These are phyloP conservation scores for Cherax quadricarinatus DNA, from an alignment of 1,140 invertebrate species.

Conservation along the genomic window DNA sequence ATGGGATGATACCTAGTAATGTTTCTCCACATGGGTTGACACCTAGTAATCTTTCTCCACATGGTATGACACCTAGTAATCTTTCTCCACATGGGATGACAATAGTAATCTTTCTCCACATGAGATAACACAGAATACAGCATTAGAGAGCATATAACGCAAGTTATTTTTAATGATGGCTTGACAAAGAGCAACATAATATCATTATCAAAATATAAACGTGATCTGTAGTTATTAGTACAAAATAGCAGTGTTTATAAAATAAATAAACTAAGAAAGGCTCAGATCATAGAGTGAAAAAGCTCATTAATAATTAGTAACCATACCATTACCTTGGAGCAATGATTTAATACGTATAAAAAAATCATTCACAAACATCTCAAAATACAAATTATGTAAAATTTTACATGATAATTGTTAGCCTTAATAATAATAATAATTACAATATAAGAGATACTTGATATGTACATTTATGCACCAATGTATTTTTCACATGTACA, in stretches of 20 bases:
- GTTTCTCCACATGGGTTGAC: too few relatives aligned
- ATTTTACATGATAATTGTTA: not conserved
- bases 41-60: too few relatives aligned
- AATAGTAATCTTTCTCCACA: too few relatives aligned
- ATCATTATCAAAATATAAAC: too few relatives aligned
- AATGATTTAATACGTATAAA: not conserved
- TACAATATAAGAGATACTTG: not conserved
- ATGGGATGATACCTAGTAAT: too few relatives aligned
- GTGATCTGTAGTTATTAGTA: too few relatives aligned
- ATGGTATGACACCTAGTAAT: too few relatives aligned
- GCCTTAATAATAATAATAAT: not conserved
- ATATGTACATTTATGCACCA: constrained; percentile 14
- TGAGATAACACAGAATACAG: too few relatives aligned
- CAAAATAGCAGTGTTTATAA: not conserved
- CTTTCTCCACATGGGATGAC: too few relatives aligned
- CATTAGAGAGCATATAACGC: too few relatives aligned
- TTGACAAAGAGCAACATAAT: too few relatives aligned
- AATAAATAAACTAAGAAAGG: not conserved
- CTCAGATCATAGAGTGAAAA: not conserved
- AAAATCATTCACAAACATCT: not conserved
- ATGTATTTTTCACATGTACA: not conserved
- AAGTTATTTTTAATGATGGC: too few relatives aligned
- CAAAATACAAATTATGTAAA: not conserved
- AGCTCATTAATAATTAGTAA: not conserved
- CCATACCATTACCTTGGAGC: not conserved